Conservation (phyloP, 1,140 invertebrate genomes). For the Oncopodura yosiiana region DNA sequence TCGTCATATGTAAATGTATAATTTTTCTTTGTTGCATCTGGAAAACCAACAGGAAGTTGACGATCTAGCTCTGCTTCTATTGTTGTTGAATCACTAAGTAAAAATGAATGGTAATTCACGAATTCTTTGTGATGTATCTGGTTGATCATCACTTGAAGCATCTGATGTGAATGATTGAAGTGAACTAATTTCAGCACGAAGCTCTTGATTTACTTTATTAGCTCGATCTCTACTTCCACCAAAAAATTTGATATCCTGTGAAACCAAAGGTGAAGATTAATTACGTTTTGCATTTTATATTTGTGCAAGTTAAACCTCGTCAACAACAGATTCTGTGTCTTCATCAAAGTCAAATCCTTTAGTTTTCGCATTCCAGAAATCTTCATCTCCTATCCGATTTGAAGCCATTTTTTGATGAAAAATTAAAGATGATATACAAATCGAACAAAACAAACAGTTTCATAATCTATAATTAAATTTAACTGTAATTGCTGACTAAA, state of each 20-base stretch:
- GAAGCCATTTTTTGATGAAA: constrained; percentile 12
- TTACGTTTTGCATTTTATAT: background rate
- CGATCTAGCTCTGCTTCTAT: background rate
- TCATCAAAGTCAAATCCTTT: constrained; percentile 30
- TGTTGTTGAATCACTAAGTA: background rate
- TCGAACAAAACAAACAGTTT: no score
- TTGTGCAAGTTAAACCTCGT: constrained; percentile 19
- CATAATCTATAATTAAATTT: no score
- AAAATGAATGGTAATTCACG: constrained; percentile 12
- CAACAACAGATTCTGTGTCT: constrained; percentile 17
- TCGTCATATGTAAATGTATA: background rate
- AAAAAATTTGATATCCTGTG: constrained; percentile 20
- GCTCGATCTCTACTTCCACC: constrained; percentile 10
- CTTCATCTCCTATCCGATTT: constrained; percentile 26
- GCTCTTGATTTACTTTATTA: constrained; percentile 12
- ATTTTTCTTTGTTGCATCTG: background rate
- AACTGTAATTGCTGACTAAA: no score
- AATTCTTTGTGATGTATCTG: constrained; percentile 1
- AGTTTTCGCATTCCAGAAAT: background rate
- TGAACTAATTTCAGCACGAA: constrained; percentile 27
- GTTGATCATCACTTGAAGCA: constrained; percentile 26
- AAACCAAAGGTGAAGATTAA: background rate
- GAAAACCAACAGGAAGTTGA: background rate
- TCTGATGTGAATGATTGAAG: constrained; percentile 28
- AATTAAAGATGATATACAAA: background rate